These are phyloP conservation scores for Anodontia alba DNA, from an alignment of 2,888 invertebrate species.

Conservation along the genomic window DNA sequence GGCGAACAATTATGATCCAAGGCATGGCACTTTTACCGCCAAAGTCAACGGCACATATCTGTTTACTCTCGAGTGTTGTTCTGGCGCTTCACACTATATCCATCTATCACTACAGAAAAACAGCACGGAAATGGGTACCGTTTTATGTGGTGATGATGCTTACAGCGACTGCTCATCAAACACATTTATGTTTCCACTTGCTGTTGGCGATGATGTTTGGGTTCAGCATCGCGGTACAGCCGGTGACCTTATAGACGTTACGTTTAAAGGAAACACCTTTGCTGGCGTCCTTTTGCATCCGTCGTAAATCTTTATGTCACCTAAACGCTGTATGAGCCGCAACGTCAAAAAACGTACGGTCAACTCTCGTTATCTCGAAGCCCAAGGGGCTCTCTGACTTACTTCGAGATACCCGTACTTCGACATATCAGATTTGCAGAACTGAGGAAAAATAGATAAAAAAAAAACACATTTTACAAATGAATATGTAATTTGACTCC, in stretches of 20 bases:
- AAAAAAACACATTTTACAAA: no score
- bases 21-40: background rate
- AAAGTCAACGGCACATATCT: background rate
- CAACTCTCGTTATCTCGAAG: no score
- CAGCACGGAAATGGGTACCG: background rate
- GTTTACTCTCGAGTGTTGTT: background rate
- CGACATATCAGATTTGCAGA: no score
- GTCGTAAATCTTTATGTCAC: no score
- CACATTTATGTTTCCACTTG: background rate
- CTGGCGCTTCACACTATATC: background rate
- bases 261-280: background rate
- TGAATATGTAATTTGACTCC: no score
- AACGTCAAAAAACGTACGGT: no score
- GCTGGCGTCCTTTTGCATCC: background rate
- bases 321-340: no score
- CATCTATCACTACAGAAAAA: background rate
- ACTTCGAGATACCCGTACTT: no score
- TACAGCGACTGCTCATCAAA: background rate
- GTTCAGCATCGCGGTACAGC: background rate
- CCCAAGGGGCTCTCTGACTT: no score
- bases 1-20: background rate
- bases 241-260: background rate
- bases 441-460: no score
- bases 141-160: background rate
- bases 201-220: background rate